Evolutionary conservation across 1,140 invertebrate genomes (phyloP), one percentile per base, ranked within the genome.

Genomic region (Oreohelix idahoensis): DNA sequence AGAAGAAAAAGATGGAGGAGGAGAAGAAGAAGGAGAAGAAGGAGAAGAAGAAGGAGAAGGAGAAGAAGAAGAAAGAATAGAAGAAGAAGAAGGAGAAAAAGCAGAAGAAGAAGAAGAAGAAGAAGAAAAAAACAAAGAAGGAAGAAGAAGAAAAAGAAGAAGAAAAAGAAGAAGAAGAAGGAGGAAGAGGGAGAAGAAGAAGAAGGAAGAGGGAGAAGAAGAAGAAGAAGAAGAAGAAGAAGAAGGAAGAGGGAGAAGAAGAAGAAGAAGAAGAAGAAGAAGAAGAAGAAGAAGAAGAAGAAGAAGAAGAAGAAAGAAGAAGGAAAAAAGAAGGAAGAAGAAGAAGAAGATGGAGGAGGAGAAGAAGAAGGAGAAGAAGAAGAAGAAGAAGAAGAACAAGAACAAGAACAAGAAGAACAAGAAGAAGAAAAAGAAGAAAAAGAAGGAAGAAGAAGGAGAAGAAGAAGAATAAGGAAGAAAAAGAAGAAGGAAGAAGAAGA

Each of bases 281-380:
- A 74, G 71, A 74, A 39, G 39, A 36, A 74, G 71, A 74, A 36
- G 39, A 39, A 74, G 71, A 36, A 39, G 17, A 39, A 74, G 32
- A 39, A 74, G 26, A 74, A 20, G 39, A 20, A 74, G 26, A 74
- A 39, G 39, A 39, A 74, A 32, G 35, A 39, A 32, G 20, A 39
- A 20, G 35, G 23, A 32, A 74, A 32, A 36, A 39, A 36, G 32
- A 74, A 39, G 39, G 35, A 74, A 32, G 35, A 10, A 10, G 23
- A 74, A 5, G 23, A 70, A 23, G 23, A 70, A 17, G 23, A 70
- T 8, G 23, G 23, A 23, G 23, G 23, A 23, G 23, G 23, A 23
- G 23, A 70, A 23, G 23, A 45, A n/a, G 17, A 10, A 32, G 17
- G n/a, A n/a, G 0, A 10, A 32, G 17, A 45, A n/a, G 35, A 76